A percentile compares a stretch with the other conserved stretches of the same genome.
Evolutionary conservation across 1,140 invertebrate genomes (phyloP).

Genomic region (Drosophila kurseongensis): DNA sequence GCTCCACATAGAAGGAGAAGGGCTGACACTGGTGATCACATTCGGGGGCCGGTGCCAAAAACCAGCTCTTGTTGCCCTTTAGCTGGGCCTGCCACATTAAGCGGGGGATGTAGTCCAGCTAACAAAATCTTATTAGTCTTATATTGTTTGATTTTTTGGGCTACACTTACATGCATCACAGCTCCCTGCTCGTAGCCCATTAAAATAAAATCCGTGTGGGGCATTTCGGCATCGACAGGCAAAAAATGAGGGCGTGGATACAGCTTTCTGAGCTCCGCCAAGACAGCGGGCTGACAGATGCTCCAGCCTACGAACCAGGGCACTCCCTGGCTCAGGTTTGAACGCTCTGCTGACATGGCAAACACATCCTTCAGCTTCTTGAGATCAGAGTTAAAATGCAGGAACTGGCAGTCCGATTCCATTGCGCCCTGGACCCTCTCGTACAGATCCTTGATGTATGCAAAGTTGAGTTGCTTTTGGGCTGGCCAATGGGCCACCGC

Average conservation of each 20-base stretch:
- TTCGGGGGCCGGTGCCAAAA: conserved; percentile 93
- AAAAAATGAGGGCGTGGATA: conserved; percentile 94
- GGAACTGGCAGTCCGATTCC: conserved; percentile 94
- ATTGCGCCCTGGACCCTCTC: conserved; percentile 87
- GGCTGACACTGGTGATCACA: conserved; percentile 91
- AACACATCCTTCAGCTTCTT: conserved; percentile 91
- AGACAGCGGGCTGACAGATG: conserved; percentile 93
- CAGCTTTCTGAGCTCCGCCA: conserved; percentile 90
- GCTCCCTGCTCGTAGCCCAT: conserved; percentile 96
- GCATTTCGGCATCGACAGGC: conserved; percentile 94
- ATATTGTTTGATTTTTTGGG: not conserved
- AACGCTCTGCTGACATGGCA: conserved; percentile 89
- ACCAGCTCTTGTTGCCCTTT: conserved; percentile 94
- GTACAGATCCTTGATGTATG: conserved; percentile 92
- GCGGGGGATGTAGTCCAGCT: conserved; percentile 96
- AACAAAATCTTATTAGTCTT: not conserved
- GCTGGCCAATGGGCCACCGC: conserved; percentile 92
- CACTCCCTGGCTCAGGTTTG: conserved; percentile 87
- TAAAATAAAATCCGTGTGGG: conserved; percentile 96
- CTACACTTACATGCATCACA: conserved; percentile 93
- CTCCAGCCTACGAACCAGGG: conserved; percentile 98
- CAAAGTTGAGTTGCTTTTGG: conserved; percentile 88
- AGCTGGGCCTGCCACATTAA: conserved; percentile 98
- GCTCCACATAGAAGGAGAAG: conserved; percentile 91
- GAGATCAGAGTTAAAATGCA: conserved; percentile 95